Evolutionary conservation across 2,113 vertebrate species (phyloP), one percentile per base, ranked within the genome.

Genomic region (Condylura cristata): DNA sequence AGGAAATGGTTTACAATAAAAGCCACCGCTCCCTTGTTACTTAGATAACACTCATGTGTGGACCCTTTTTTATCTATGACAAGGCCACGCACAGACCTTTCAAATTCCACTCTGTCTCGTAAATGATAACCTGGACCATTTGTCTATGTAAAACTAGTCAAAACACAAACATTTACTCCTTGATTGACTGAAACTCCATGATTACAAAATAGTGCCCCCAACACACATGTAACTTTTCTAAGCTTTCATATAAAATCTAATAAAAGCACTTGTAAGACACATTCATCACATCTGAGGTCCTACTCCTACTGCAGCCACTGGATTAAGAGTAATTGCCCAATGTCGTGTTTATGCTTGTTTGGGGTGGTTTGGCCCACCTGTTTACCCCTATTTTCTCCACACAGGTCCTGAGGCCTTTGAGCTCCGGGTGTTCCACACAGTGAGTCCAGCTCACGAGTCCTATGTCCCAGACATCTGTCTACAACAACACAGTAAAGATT

Each of bases 141-240:
- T 48, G 18, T 46, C 9, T 34, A 22, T 2, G 30, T 22, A 6
- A 65, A 48, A 60, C 13, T 53, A 74, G 20, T 20, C 70, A 88
- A 92, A 10, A 70, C 8, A 66, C 18, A 70, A 82, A 86, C 26
- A 86, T 92, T 70, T 51, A 24, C 44, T 79, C 24, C 2, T 60
- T 71, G n/a, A 58, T 32, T 37, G 18, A 53, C 17, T 5, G 32
- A 89, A 11, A 78, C 26, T 32, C 6, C 5, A 34, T 53, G 16
- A 63, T 56, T 86, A 75, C 6, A 83, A 89, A 81, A 28, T 22
- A 74, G 80, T 3, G 9, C 22, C 22, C 61, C 14, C 20, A 63
- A 68, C 61, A 48, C 18, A 24, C 61, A 0, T 14, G 26, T 37
- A 74, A n/a, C 6, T 41, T 91, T 5, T 13, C 41, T 32, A 22